Base-by-base conservation (phyloP, 1,140 invertebrate genomes). In the Eupristina koningsbergeri region DNA sequence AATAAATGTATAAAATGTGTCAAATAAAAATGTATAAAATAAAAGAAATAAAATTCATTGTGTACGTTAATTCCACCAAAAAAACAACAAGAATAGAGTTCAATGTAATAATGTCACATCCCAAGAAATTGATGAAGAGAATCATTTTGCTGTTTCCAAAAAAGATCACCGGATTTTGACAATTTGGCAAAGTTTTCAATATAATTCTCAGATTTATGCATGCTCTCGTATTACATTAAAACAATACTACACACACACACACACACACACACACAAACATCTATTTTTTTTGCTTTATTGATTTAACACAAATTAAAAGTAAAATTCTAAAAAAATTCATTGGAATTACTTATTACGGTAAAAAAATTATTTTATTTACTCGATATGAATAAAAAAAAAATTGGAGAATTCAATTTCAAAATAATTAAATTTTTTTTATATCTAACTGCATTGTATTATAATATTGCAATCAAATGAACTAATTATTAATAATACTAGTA, bases 161-260 rank as follows among this genome's bases (percentile, higher is more conserved):
- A 81, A 61, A 29, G 47, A 26, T 34, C 15, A 8, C n/a, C 31
- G 34, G 36, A 58, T 73, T 81, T 47, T 31, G 17, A 73, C 79
- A 36, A 81, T 81, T 81, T 85, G 77, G 63, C 74, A 85, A 34
- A 81, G 31, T 83, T 61, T 74, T 83, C 58, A 26, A 47, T 34
- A 17, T 34, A 15, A 80, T 71, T 67, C 45, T 8, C 9, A 19
- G 39, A 63, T 22, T 31, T 45, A 64, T 73, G 77, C 47, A 78
- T 67, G 71, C 53, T 79, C 15, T 26, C n/a, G 61, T 29, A 15
- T 22, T 74, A 83, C 71, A 36, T 80, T 75, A 83, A 80, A 80
- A 58, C 15, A n/a, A 3, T 13, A 36, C 74, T 71, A 26, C 74
- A 53, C 31, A n/a, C n/a, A n/a, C n/a, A n/a, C n/a, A n/a, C n/a